Evolutionary conservation across 92 coral and sea anemone genomes (phyloP), one percentile per base, ranked within the genome.

Genomic region (Parazoanthus darwini): DNA sequence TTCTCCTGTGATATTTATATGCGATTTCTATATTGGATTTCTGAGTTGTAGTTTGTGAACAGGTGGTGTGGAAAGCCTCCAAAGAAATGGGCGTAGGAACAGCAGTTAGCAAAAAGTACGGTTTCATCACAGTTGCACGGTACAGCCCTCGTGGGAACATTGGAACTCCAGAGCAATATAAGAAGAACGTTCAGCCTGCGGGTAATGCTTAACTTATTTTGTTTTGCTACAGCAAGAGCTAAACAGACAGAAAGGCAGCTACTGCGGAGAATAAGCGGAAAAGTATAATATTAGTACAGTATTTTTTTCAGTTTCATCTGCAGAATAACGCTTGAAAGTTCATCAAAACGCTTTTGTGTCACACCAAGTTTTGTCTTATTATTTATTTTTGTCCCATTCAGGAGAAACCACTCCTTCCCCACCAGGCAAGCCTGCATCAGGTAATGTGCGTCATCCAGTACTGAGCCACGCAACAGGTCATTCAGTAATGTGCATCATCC

Each of bases 21-120:
- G 18, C 59, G 59, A 11, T 54, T 11, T 13, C 2, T 18, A 54
- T 11, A 11, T 54, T 54, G 59, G 59, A 54, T 54, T 54, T 54
- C 59, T 11, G 22, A 74, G 3, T 13, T 74, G 44, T 26, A 20
- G 43, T 16, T 48, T 29, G 3, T 15, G 6, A 48, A 51, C 79
- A 97, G 99, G 94, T 97, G 59, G 97, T 94, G 54, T 97, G 99
- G 99, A 92, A 93, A 56, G 93, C 77, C 15, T 86, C 97, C 15
- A 89, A 56, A 68, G 97, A 94, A 90, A 83, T 97, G 3, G 99
- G 99, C 5, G 96, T 95, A 25, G 99, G 95, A 26, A 94, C 96
- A 5, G 98, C 98, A 3, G 80, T 94, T 59, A 90, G 95, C 63
- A 89, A 93, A n/a, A 91, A 88, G 72, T 91, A 88, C 50, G 97